These are phyloP conservation scores for Urocyon cinereoargenteus DNA, from an alignment of 2,797 vertebrate species.

Conservation along the genomic window DNA sequence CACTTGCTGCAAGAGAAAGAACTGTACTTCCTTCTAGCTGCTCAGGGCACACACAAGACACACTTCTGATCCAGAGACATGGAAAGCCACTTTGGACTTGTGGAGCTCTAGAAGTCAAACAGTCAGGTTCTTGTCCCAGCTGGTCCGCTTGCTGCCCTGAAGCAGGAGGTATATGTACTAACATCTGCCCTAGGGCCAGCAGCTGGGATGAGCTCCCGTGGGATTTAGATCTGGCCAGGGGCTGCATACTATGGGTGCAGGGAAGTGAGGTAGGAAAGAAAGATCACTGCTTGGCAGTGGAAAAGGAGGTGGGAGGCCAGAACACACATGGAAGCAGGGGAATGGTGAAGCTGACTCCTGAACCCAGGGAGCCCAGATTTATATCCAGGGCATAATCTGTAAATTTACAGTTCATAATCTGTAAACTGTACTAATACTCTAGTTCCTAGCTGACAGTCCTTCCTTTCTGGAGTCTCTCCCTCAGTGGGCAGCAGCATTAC, in stretches of 20 bases:
- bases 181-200: neutral
- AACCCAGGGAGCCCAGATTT: neutral
- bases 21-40: neutral
- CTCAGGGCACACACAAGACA: neutral
- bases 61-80: neutral
- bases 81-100: neutral
- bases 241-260: neutral
- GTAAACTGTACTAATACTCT: neutral
- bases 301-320: neutral
- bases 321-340: neutral
- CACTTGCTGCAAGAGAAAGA: neutral
- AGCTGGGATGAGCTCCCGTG: neutral
- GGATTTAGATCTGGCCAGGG: neutral
- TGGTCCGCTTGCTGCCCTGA: neutral
- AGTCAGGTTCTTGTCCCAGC: neutral
- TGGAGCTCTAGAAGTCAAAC: neutral
- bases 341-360: neutral
- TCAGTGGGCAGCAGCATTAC: neutral
- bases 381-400: neutral
- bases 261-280: conserved; percentile 40
- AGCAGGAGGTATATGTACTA: neutral
- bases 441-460: neutral
- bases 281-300: conserved; percentile 10
- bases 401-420: neutral
- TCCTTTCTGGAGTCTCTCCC: conserved; percentile 44